Conservation (phyloP, 2,113 vertebrate species). For the Fulica atra region DNA sequence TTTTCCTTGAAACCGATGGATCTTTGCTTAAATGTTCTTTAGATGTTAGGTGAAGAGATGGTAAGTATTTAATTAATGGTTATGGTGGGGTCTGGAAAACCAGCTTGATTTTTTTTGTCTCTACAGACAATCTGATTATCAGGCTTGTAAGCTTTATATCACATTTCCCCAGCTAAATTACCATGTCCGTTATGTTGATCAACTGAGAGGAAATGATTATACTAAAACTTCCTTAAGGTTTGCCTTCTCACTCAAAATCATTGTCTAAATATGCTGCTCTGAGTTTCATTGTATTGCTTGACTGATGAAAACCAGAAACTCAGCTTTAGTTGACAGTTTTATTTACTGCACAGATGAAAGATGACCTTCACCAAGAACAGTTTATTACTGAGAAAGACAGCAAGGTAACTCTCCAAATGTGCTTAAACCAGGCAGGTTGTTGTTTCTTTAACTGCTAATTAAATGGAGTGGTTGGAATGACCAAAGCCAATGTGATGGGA, state of each 20-base stretch:
- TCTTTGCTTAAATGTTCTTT: background rate
- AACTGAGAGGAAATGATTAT: slow-evolving; percentile 6
- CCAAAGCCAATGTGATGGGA: background rate
- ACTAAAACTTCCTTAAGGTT: background rate
- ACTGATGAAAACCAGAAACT: slow-evolving; percentile 32
- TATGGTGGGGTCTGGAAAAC: slow-evolving; percentile 1
- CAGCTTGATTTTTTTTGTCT: slow-evolving; percentile 25
- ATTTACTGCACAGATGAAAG: slow-evolving; percentile 35
- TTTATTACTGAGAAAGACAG: background rate
- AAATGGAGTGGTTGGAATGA: background rate
- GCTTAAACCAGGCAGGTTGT: background rate
- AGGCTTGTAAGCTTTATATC: background rate
- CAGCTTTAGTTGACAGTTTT: slow-evolving; percentile 5
- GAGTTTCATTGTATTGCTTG: slow-evolving; percentile 9
- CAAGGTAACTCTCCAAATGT: background rate
- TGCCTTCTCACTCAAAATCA: background rate
- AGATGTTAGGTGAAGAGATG: background rate
- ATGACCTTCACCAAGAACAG: slow-evolving; percentile 2
- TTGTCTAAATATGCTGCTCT: background rate
- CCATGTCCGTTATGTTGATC: background rate
- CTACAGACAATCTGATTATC: background rate
- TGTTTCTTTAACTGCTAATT: background rate
- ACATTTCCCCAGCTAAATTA: slow-evolving; percentile 20
- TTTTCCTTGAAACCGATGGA: background rate
- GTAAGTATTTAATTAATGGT: background rate